Base-by-base conservation (phyloP, 2,888 invertebrate species). In the Oscheius sp. region DNA sequence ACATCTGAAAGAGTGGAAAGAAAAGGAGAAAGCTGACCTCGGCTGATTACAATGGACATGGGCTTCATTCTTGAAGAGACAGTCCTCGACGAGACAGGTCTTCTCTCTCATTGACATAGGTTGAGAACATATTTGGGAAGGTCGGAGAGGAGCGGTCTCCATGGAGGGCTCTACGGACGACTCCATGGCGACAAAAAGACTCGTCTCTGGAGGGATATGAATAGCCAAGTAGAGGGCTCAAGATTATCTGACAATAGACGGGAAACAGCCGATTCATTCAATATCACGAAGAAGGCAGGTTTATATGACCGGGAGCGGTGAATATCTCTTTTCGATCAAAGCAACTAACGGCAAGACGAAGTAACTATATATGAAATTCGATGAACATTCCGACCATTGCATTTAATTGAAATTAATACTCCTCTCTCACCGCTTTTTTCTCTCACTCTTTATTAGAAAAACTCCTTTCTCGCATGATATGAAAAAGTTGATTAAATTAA, bases 31-130 rank as follows among this genome's bases (percentile, higher is more conserved):
- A 12, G 36, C 57, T 62, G 14, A 73, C 73, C 73, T 69, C 20
- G 45, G 50, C 9, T 62, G 44, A 33, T 51, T 68, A 45, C 75
- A 75, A 44, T 75, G 75, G 17, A 72, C 50, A 69, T 75, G 75
- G 1, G 71, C 54, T 33, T 65, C 44, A 14, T 30, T 50, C 28
- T 36, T 32, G 49, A 63, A 72, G 32, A 69, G 67, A 38, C 75
- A 74, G 3, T 41, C 30, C 24, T 45, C 20, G 9, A 68, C 54
- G 4, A 30, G 28, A n/a, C 74, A 74, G 20, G 67, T 12, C 5
- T 14, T 30, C 12, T 65, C 56, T 26, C 26, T 17, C n/a, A 24
- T 22, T n/a, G n/a, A n/a, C n/a, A n/a, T n/a, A n/a, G n/a, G n/a
- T n/a, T n/a, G 22, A n/a, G 28, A 14, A 12, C 26, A 26, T 50